Evolutionary conservation across 2,797 vertebrate genomes (phyloP), one percentile per base, ranked within the genome.

Genomic region (Sebastes itinus): DNA sequence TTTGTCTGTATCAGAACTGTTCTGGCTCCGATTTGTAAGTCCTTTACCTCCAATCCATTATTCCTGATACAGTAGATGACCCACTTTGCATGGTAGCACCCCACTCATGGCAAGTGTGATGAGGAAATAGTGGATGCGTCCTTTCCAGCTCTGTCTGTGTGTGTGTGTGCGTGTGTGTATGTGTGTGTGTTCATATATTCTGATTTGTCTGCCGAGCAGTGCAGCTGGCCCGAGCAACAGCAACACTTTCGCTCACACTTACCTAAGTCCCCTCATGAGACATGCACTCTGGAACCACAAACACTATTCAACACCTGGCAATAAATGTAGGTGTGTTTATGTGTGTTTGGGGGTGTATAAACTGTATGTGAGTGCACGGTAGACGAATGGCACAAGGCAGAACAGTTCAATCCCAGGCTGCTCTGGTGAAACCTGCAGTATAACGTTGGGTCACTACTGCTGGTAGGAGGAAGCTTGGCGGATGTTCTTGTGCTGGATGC

Each of bases 261-360:
- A 92, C 91, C 86, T 88, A 90, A 91, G 80, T 22, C 66, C 64
- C 80, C 86, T 91, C 91, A 92, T 89, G 89, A 94, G 86, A 85
- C 58, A 61, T 67, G 61, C 55, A 60, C 77, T 83, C 54, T 81
- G 70, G 79, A 86, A 75, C 66, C 67, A 78, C 65, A 81, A 74
- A 72, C 77, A 60, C 81, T 71, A 66, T 69, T 85, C 78, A 90
- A 82, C 90, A 89, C 77, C 77, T 87, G 87, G 78, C 60, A 91
- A 87, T 89, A 87, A 81, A 86, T 42, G 61, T 59, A 14, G 49
- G 56, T 35, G 72, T 72, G 70, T 84, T 84, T 89, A 70, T 79
- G 72, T 87, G 80, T 62, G 80, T 70, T 81, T 27, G 38, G 77
- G 81, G 69, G 46, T 32, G 10, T 58, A 20, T 63, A 58, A 52